These are phyloP conservation scores for Heliconius sara DNA, from an alignment of 2,888 invertebrate species.

Conservation along the genomic window DNA sequence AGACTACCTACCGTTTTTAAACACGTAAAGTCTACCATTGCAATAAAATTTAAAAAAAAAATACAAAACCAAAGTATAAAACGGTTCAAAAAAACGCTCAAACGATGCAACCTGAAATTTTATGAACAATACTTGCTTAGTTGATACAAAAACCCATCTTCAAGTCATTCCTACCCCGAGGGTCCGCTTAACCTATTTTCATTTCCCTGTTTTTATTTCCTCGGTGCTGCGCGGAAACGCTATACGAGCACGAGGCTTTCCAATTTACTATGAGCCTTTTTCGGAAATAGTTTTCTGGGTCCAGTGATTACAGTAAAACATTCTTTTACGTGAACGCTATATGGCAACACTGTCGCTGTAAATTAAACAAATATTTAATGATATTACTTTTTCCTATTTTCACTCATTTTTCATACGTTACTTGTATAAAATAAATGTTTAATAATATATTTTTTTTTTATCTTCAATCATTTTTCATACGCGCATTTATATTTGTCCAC, in stretches of 20 bases:
- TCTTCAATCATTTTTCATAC: too few species aligned
- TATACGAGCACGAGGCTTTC: conserved; percentile 64
- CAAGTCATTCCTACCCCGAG: conserved; percentile 60
- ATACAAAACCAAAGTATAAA: neutral
- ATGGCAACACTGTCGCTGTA: conserved; percentile 19
- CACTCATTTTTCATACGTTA: neutral
- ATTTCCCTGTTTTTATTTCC: conserved; percentile 71
- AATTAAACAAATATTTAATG: neutral
- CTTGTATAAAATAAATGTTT: too few species aligned
- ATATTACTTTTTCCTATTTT: neutral
- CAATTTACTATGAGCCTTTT: conserved; percentile 65
- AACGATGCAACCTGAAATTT: conserved; percentile 34
- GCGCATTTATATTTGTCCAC: too few species aligned
- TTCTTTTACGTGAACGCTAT: conserved; percentile 22
- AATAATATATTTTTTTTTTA: too few species aligned
- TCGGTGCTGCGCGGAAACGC: conserved; percentile 57
- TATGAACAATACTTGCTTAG: conserved; percentile 43
- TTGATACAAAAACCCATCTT: conserved; percentile 65
- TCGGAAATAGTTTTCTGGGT: conserved; percentile 53
- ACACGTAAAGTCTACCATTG: neutral
- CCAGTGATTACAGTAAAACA: conserved; percentile 51
- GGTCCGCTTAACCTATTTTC: conserved; percentile 76
- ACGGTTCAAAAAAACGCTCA: neutral
- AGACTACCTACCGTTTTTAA: neutral
- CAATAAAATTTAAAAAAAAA: neutral